Evolutionary conservation across 2,113 vertebrate species (phyloP), one percentile per base, ranked within the genome.

Genomic region (Strix uralensis): DNA sequence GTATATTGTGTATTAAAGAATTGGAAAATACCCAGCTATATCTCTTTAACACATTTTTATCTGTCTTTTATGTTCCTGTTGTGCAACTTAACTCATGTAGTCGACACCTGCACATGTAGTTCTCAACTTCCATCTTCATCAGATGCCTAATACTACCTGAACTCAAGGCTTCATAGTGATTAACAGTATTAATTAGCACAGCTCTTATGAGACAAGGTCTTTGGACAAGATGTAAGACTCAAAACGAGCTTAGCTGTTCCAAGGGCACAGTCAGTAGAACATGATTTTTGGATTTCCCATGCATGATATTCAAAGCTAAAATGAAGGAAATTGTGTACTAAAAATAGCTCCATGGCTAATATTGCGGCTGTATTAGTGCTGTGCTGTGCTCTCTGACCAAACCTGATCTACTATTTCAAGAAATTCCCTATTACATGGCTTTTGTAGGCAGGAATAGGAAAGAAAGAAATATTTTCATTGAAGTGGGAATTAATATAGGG

Each of bases 391-490:
- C 30, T 75, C 70, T 91, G 57, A 95, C 52, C 61, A 85, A 80
- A 89, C 36, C 32, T 34, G 29, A 70, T 55, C 59, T 95, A 49
- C 73, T 84, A 3, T 71, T 97, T 51, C 16, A 80, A 83, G 80
- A 88, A 81, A 69, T 30, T 85, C n/a, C 38, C 49, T 79, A 21
- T 75, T 46, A 88, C 55, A 17, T 51, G 55, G 42, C 17, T 59
- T 96, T 94, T 90, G 29, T 69, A 88, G 52, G 49, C 30, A 88
- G 75, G 54, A 92, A 75, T 32, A 86, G 71, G 65, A 72, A 95
- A 94, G n/a, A 86, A 94, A 96, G 32, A 95, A 94, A 83, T 77
- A 66, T 29, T 42, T 91, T 94, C 54, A 57, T 69, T 54, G 21
- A 94, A 96, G 62, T 61, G 54, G 69, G 66, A 95, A 69, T 86